Conservation (phyloP, 2,797 vertebrate species). For the Pachyuromys duprasi region DNA sequence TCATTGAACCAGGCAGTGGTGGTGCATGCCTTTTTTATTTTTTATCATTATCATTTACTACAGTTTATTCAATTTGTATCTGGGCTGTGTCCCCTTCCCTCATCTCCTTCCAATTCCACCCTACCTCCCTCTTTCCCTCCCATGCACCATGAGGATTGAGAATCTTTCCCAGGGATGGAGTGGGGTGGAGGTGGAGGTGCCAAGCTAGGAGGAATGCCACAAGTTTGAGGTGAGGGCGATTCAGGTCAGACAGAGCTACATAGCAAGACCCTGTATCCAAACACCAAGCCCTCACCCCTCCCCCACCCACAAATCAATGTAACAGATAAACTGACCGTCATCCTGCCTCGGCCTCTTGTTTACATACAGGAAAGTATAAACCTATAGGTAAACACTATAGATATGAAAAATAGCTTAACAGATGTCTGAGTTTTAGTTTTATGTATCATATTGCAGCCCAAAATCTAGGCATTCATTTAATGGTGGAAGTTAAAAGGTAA, state of each 20-base stretch:
- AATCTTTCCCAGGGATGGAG: too few relatives aligned
- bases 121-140: too few relatives aligned
- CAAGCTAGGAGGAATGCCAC: background rate
- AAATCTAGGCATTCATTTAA: background rate
- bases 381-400: conserved; percentile 20
- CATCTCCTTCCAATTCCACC: too few relatives aligned
- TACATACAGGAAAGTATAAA: background rate
- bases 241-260: background rate
- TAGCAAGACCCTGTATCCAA: background rate
- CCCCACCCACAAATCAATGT: background rate
- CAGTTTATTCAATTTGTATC: too few relatives aligned
- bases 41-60: too few relatives aligned
- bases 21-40: background rate
- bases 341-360: background rate
- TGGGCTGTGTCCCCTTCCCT: too few relatives aligned
- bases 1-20: conserved; percentile 2
- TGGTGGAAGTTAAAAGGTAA: background rate
- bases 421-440: conserved; percentile 57
- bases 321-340: background rate
- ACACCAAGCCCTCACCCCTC: background rate
- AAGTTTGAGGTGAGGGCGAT: background rate
- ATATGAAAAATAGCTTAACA: conserved; percentile 63
- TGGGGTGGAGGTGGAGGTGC: background rate
- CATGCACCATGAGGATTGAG: too few relatives aligned
- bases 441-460: background rate